Evolutionary conservation across 2,888 invertebrate species (phyloP).

Genomic region (Gari tellinella): DNA sequence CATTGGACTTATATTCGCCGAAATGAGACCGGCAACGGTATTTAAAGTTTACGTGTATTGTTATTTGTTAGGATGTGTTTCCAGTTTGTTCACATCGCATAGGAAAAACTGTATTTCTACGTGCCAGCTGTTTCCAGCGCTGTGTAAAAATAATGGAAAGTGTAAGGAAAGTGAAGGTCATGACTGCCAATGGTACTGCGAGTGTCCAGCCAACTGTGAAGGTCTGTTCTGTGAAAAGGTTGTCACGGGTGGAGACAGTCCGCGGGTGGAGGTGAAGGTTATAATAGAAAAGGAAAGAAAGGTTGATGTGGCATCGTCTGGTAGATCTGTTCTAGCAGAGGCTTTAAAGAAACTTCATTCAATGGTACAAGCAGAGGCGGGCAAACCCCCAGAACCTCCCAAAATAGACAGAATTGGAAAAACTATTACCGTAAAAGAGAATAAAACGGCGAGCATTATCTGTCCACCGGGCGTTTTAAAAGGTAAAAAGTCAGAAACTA

Average conservation of each 20-base stretch:
- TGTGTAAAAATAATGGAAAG: slow-evolving; percentile 57
- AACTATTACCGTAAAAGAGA: slow-evolving; percentile 24
- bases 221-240: slow-evolving; percentile 59
- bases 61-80: no score
- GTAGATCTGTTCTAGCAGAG: slow-evolving; percentile 29
- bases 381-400: slow-evolving; percentile 5
- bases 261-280: slow-evolving; percentile 11
- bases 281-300: slow-evolving; percentile 22
- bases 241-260: slow-evolving; percentile 4
- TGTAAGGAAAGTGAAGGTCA: slow-evolving; percentile 40
- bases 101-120: slow-evolving; percentile 43
- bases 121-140: slow-evolving; percentile 48
- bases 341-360: slow-evolving; percentile 33
- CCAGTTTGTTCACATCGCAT: background rate
- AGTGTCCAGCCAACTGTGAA: slow-evolving; percentile 56
- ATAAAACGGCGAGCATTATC: slow-evolving; percentile 5
- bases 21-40: no score
- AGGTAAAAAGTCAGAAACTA: no score
- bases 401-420: slow-evolving; percentile 19
- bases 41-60: no score
- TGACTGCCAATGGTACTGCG: slow-evolving; percentile 59
- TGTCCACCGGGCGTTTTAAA: slow-evolving; percentile 29
- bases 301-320: slow-evolving; percentile 29
- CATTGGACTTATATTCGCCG: no score
- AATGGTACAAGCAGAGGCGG: slow-evolving; percentile 9